phyloP scores from a whole-genome alignment of 1,140 invertebrate genomes.

The Wasmannia auropunctata region DNA sequence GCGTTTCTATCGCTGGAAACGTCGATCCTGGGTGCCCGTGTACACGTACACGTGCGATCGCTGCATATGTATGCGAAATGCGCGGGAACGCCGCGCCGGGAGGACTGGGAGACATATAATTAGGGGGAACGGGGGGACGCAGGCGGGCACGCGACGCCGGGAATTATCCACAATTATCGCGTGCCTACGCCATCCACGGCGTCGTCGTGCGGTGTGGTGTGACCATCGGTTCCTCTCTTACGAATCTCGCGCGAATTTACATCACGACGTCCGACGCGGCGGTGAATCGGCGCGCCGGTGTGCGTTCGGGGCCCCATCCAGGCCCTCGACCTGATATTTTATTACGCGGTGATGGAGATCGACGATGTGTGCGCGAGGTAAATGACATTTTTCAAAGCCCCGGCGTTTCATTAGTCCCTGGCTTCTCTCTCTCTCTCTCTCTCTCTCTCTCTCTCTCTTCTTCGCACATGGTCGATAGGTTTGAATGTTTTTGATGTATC shows the following conservation, averaged over 20 bases:
- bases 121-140: slow-evolving; percentile 65
- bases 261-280: not conserved
- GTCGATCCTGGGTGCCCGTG: not conserved
- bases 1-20: slow-evolving; percentile 45
- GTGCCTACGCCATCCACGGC: slow-evolving; percentile 61
- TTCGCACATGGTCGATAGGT: not conserved
- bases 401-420: slow-evolving; percentile 37
- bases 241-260: slow-evolving; percentile 37
- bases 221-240: not conserved
- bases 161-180: slow-evolving; percentile 75
- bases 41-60: not conserved
- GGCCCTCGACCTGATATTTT: slow-evolving; percentile 17
- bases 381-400: slow-evolving; percentile 51
- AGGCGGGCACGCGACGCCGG: slow-evolving; percentile 68
- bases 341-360: slow-evolving; percentile 26
- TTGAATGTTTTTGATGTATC: slow-evolving; percentile 40
- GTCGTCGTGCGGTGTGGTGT: not conserved
- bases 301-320: not conserved
- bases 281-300: not conserved
- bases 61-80: not conserved
- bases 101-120: slow-evolving; percentile 71
- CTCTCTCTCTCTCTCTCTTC: not conserved
- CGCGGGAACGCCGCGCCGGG: slow-evolving; percentile 1
- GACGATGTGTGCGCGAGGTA: slow-evolving; percentile 20
- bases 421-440: not conserved